These are phyloP conservation scores for Carcharodon carcharias DNA, from an alignment of 2,797 vertebrate species.

Conservation along the genomic window DNA sequence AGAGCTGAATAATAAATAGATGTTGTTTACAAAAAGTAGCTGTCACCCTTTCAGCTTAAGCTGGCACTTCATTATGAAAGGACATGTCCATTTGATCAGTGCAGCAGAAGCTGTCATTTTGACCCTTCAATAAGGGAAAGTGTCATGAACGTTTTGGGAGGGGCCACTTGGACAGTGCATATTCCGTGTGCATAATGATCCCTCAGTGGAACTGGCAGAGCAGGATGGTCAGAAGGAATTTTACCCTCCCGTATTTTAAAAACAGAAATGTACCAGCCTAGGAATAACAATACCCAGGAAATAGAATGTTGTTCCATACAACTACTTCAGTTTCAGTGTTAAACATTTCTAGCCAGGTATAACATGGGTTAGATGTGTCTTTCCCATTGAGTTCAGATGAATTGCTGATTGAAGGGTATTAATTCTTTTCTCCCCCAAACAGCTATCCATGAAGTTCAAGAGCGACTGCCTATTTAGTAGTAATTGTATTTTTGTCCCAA, in stretches of 20 bases:
- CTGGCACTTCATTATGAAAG: not conserved
- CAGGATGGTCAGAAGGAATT: not conserved
- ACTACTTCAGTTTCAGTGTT: not conserved
- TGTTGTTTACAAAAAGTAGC: not conserved
- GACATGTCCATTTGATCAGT: not conserved
- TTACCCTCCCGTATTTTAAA: not conserved
- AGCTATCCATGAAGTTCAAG: not conserved
- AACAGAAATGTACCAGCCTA: not conserved
- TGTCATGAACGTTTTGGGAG: not conserved
- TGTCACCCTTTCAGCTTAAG: slow-evolving; percentile 18
- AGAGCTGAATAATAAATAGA: not conserved
- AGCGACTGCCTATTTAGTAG: not conserved
- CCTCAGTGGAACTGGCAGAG: not conserved
- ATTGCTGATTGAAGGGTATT: not conserved
- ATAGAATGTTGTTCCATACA: not conserved
- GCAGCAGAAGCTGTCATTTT: not conserved
- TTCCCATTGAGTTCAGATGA: not conserved
- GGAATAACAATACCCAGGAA: not conserved
- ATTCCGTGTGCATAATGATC: not conserved
- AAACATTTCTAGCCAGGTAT: not conserved
- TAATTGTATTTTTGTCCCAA: not conserved
- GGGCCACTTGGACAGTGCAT: not conserved
- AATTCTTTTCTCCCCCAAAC: not conserved
- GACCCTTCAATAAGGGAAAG: not conserved
- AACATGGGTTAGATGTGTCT: not conserved